A percentile compares a stretch with the other conserved stretches of the same genome.
Evolutionary conservation across 2,888 invertebrate species (phyloP).

Genomic region (Cistogaster globosa): DNA sequence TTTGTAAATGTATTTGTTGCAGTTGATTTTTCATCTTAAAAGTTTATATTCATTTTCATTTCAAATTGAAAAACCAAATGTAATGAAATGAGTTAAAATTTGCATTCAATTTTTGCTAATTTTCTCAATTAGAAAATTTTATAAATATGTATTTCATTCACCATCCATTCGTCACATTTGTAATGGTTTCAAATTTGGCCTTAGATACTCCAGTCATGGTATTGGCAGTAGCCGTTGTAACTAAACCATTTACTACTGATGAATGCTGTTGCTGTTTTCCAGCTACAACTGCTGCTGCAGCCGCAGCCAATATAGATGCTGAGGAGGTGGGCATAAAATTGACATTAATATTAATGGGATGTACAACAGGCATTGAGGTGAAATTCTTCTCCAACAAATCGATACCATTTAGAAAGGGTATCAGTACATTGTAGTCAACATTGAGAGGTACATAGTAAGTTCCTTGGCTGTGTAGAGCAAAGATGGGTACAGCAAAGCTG

Average conservation of each 20-base stretch:
- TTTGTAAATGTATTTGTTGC: slow-evolving; percentile 30
- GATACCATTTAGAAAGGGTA: slow-evolving; percentile 87
- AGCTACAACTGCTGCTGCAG: slow-evolving; percentile 76
- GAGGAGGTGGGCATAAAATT: slow-evolving; percentile 85
- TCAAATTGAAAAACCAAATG: slow-evolving; percentile 15
- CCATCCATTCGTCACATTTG: slow-evolving; percentile 79
- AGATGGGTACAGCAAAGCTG: slow-evolving; percentile 89
- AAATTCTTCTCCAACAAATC: slow-evolving; percentile 85
- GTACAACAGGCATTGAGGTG: slow-evolving; percentile 86
- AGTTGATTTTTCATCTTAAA: slow-evolving; percentile 7
- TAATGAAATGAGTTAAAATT: slow-evolving; percentile 9
- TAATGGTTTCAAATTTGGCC: slow-evolving; percentile 81
- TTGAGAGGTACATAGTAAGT: slow-evolving; percentile 94
- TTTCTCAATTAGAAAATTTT: slow-evolving; percentile 36
- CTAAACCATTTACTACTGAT: slow-evolving; percentile 65
- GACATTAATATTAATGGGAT: slow-evolving; percentile 95
- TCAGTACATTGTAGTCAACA: slow-evolving; percentile 88
- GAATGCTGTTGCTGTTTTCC: slow-evolving; percentile 76
- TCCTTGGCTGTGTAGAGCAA: slow-evolving; percentile 94
- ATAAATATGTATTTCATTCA: slow-evolving; percentile 71
- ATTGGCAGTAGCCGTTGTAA: slow-evolving; percentile 72
- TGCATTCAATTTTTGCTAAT: slow-evolving; percentile 44
- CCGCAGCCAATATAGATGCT: slow-evolving; percentile 77
- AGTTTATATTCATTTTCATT: slow-evolving; percentile 30
- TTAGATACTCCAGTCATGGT: slow-evolving; percentile 76